Percentiles rank a stretch among this genome's conserved stretches.
Evolutionary conservation across 2,113 vertebrate genomes (phyloP).

Genomic region (Gasterosteus nipponicus): DNA sequence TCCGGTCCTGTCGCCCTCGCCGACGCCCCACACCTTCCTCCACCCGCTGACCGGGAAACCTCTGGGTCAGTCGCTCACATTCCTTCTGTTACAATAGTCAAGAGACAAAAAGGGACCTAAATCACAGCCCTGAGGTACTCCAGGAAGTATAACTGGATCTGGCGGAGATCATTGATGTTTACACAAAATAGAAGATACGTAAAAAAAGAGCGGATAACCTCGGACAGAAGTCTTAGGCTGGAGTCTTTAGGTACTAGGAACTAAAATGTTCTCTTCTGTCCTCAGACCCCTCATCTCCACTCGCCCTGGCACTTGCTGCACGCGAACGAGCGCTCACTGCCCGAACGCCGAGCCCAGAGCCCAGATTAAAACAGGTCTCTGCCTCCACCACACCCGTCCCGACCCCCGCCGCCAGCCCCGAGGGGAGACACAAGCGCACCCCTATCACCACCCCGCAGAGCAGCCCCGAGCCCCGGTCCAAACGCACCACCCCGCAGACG

Average conservation of each 20-base stretch:
- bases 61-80: constrained; percentile 72
- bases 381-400: constrained; percentile 66
- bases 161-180: background rate
- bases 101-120: background rate
- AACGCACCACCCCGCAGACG: constrained; percentile 84
- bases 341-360: constrained; percentile 87
- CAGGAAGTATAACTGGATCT: background rate
- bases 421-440: constrained; percentile 82
- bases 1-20: constrained; percentile 87
- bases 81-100: background rate
- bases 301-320: constrained; percentile 96
- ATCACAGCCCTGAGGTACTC: background rate
- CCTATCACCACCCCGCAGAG: constrained; percentile 84
- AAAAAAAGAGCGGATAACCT: background rate
- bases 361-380: constrained; percentile 67
- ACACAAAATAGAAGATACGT: background rate
- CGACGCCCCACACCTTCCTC: constrained; percentile 92
- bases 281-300: constrained; percentile 91
- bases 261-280: background rate
- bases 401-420: constrained; percentile 86
- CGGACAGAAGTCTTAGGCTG: background rate
- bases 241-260: background rate
- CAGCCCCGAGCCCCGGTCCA: constrained; percentile 87
- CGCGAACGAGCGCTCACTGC: constrained; percentile 93
- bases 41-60: constrained; percentile 96